Conservation (phyloP, 2,113 vertebrate genomes). For the Ptyas mucosa region DNA sequence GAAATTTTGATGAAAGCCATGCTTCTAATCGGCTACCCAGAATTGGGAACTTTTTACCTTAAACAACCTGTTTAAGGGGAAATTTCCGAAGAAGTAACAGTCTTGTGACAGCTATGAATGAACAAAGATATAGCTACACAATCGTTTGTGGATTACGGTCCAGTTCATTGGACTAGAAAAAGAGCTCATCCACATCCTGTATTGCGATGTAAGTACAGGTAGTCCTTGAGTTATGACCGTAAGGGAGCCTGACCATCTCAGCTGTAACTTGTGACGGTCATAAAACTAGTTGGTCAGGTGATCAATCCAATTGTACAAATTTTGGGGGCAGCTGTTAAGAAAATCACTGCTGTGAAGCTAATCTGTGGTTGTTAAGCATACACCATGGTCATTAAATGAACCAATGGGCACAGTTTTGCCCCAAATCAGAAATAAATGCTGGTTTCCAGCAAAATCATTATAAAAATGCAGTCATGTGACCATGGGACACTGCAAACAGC, state of each 20-base stretch:
- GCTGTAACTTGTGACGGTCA: neutral
- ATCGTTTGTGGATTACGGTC: neutral
- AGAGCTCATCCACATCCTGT: neutral
- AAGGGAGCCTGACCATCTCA: neutral
- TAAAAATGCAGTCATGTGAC: neutral
- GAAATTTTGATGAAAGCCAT: slow-evolving; percentile 54
- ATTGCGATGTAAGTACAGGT: neutral
- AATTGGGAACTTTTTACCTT: slow-evolving; percentile 29
- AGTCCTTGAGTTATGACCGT: neutral
- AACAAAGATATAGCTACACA: neutral
- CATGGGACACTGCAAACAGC: neutral
- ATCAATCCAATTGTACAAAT: neutral
- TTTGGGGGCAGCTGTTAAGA: neutral
- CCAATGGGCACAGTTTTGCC: neutral
- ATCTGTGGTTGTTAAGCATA: neutral
- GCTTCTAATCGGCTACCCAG: slow-evolving; percentile 23
- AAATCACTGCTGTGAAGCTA: neutral
- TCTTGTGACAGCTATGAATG: neutral
- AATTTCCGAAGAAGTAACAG: neutral
- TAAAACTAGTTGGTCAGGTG: neutral
- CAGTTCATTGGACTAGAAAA: neutral
- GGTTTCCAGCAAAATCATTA: neutral
- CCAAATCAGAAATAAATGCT: neutral
- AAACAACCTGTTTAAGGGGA: slow-evolving; percentile 11
- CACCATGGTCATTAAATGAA: neutral